Evolutionary conservation across 2,797 vertebrate genomes (phyloP).

Genomic region (Malurus leucopterus): DNA sequence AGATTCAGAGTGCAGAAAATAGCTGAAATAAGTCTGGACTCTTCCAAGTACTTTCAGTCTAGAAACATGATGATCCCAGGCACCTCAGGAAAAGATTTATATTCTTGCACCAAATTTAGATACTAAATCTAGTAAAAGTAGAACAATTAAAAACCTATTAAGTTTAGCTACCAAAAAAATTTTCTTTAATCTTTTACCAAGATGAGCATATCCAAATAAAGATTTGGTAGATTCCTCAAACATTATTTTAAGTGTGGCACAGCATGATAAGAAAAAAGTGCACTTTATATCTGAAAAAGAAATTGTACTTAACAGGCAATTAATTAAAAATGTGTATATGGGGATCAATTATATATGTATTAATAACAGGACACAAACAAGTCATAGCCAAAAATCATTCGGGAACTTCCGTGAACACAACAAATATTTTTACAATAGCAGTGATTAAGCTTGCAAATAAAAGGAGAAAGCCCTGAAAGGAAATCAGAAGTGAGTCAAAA

Average conservation of each 20-base stretch:
- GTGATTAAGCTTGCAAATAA: neutral
- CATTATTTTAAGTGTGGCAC: neutral
- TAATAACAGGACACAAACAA: neutral
- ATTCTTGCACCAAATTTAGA: neutral
- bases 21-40: neutral
- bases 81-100: neutral
- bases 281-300: neutral
- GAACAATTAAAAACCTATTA: neutral
- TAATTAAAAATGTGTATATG: neutral
- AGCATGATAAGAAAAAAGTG: neutral
- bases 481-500: slow-evolving; percentile 18
- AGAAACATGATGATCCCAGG: neutral
- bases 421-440: neutral
- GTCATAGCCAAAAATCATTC: neutral
- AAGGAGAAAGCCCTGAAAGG: neutral
- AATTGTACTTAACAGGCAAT: neutral
- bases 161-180: neutral
- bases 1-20: neutral
- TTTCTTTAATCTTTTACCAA: neutral
- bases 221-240: neutral
- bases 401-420: neutral
- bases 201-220: neutral
- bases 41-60: neutral
- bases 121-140: neutral
- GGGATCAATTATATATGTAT: neutral